phyloP scores from a whole-genome alignment of 2,888 invertebrate species.

The Netelia inedita region DNA sequence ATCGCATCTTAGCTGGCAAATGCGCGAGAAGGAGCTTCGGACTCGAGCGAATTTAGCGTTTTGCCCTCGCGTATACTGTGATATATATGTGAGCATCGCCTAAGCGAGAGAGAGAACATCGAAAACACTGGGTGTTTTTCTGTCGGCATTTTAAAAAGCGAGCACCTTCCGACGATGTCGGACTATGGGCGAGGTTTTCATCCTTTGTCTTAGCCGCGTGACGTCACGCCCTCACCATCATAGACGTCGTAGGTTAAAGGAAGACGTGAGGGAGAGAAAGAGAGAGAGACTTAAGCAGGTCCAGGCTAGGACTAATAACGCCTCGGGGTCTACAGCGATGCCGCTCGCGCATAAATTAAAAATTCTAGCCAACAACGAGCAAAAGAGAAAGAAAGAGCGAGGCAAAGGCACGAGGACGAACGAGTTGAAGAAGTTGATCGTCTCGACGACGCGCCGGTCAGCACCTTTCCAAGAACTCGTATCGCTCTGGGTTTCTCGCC shows the following conservation, averaged over 20 bases:
- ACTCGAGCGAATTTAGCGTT: conserved; percentile 41
- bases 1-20: conserved; percentile 50
- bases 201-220: conserved; percentile 84
- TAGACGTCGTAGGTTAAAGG: conserved; percentile 58
- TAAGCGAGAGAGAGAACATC: conserved; percentile 22
- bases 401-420: conserved; percentile 32
- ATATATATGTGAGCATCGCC: conserved; percentile 12
- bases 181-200: conserved; percentile 75
- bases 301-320: conserved; percentile 82
- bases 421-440: conserved; percentile 66
- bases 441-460: conserved; percentile 62
- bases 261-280: conserved; percentile 13
- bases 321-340: conserved; percentile 74
- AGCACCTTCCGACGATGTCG: conserved; percentile 69
- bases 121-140: conserved; percentile 61
- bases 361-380: conserved; percentile 41
- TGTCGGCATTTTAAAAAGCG: conserved; percentile 79
- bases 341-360: conserved; percentile 83
- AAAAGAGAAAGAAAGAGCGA: conserved; percentile 27
- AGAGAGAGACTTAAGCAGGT: conserved; percentile 44
- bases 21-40: conserved; percentile 22
- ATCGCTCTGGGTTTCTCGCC: conserved; percentile 62
- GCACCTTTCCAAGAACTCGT: conserved; percentile 75
- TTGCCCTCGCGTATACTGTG: neutral
- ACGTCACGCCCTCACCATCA: conserved; percentile 80